A percentile compares a stretch with the other conserved stretches of the same genome.
Evolutionary conservation across 2,797 vertebrate genomes (phyloP).

Genomic region (Triplophysa bombifrons): DNA sequence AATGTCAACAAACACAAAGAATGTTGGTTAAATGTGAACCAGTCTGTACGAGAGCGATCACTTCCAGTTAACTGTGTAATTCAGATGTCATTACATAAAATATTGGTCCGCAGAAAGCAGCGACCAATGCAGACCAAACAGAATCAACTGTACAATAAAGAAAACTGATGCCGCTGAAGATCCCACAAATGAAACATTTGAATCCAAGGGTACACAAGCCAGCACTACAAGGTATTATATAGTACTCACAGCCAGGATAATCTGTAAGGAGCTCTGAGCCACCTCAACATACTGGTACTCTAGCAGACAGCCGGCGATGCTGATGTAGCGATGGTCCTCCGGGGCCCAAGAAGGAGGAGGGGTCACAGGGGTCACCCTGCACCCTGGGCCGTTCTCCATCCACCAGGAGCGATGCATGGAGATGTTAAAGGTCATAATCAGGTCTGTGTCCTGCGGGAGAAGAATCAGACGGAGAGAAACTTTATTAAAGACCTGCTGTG

Average conservation of each 20-base stretch:
- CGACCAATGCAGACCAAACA: neutral
- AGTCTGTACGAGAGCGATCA: too few species aligned
- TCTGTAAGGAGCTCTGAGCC: slow-evolving; percentile 96
- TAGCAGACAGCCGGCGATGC: slow-evolving; percentile 93
- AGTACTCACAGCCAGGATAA: slow-evolving; percentile 95
- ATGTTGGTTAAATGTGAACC: too few species aligned
- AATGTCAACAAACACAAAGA: too few species aligned
- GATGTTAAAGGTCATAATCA: slow-evolving; percentile 98
- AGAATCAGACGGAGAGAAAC: slow-evolving; percentile 24
- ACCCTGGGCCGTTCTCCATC: slow-evolving; percentile 99
- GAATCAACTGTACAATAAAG: neutral
- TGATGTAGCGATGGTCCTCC: slow-evolving; percentile 97
- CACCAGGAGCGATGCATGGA: slow-evolving; percentile 99
- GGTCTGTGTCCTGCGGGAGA: slow-evolving; percentile 89
- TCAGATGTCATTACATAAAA: too few species aligned
- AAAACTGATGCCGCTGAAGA: neutral
- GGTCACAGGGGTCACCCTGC: slow-evolving; percentile 91
- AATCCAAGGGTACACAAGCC: neutral
- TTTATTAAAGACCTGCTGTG: slow-evolving; percentile 14
- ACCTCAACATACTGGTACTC: slow-evolving; percentile 99
- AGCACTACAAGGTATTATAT: neutral
- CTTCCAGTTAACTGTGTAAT: too few species aligned
- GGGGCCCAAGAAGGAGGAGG: slow-evolving; percentile 96
- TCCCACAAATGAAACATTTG: neutral
- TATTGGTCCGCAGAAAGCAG: too few species aligned